These are phyloP conservation scores for Chelonia mydas DNA, from an alignment of 2,797 vertebrate genomes.

Conservation along the genomic window DNA sequence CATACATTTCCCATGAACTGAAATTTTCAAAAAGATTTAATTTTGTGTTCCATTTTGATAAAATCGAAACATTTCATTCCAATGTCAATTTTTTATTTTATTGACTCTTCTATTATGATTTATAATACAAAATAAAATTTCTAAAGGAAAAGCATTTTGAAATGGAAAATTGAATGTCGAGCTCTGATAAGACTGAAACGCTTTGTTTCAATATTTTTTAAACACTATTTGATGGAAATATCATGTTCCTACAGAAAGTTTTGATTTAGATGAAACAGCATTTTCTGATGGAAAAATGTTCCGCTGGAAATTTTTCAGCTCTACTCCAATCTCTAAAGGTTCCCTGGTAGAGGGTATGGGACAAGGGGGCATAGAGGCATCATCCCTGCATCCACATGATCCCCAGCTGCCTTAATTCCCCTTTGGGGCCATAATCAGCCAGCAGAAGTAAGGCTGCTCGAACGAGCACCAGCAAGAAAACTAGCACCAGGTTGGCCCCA, in stretches of 20 bases:
- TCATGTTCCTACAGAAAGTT: background rate
- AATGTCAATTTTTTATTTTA: background rate
- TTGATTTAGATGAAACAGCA: background rate
- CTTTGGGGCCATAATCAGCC: accelerated
- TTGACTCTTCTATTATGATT: background rate
- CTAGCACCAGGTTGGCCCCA: background rate
- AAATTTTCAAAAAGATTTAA: background rate
- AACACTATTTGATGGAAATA: background rate
- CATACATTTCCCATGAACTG: background rate
- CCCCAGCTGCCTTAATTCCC: background rate
- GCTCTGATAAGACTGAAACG: background rate
- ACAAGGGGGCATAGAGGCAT: background rate
- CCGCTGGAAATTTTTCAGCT: background rate
- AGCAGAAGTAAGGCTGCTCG: background rate
- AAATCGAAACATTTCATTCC: background rate
- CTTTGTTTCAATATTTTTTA: background rate
- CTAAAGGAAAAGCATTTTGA: background rate
- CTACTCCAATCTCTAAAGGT: background rate
- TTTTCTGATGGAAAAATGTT: background rate
- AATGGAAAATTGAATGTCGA: background rate
- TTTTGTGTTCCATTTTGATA: background rate
- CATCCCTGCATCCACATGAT: background rate
- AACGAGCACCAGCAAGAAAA: background rate
- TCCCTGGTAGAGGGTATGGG: background rate
- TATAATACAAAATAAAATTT: background rate